Evolutionary conservation across 2,797 vertebrate species (phyloP).

Genomic region (Chiroxiphia lanceolata): DNA sequence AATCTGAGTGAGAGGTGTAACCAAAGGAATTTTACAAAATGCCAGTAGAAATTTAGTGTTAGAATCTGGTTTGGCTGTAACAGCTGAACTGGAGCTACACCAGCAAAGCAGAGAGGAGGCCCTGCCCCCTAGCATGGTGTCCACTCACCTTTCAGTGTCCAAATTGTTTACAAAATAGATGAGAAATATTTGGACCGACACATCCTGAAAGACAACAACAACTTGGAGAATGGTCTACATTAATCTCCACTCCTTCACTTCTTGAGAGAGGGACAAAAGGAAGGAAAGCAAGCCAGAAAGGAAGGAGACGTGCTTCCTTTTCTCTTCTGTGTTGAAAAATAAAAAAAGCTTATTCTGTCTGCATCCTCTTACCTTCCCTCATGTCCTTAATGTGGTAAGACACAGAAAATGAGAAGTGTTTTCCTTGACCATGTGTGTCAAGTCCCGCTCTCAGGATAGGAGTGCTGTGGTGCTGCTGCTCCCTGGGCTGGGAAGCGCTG

Average conservation of each 20-base stretch:
- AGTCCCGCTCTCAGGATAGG: not conserved
- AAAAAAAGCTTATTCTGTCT: not conserved
- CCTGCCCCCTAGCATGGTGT: not conserved
- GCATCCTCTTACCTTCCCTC: not conserved
- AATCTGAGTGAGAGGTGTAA: not conserved
- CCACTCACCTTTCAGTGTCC: not conserved
- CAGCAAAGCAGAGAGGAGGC: not conserved
- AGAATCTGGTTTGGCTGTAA: not conserved
- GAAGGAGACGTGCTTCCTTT: not conserved
- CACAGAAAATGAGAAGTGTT: not conserved
- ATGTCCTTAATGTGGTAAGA: not conserved
- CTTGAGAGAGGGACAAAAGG: not conserved
- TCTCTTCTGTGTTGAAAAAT: not conserved
- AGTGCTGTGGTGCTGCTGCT: not conserved
- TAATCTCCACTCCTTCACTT: not conserved
- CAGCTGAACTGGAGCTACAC: not conserved
- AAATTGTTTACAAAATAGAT: not conserved
- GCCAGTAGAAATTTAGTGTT: not conserved
- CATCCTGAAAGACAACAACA: not conserved
- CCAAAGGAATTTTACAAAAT: not conserved
- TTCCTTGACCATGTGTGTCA: not conserved
- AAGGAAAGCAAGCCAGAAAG: constrained; percentile 14
- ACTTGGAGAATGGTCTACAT: not conserved
- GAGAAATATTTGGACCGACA: not conserved
- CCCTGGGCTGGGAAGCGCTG: not conserved